Evolutionary conservation across 1,140 invertebrate genomes (phyloP).

Genomic region (Lasaia peninsularis): DNA sequence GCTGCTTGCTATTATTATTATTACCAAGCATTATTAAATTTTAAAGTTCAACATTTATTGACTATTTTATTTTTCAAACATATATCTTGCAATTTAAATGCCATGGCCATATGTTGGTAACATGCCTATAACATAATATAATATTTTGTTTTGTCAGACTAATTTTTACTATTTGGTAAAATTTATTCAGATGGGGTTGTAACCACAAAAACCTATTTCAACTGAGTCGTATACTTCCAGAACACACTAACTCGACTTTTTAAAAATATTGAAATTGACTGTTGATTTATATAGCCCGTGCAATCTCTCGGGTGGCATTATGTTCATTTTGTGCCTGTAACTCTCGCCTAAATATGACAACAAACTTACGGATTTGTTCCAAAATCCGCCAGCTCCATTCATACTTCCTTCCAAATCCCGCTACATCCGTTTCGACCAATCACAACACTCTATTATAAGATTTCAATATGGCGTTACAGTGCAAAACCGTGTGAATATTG

Average conservation of each 20-base stretch:
- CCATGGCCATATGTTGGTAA: too few relatives aligned
- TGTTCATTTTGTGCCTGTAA: neutral
- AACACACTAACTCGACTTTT: neutral
- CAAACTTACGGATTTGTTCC: slow-evolving; percentile 8
- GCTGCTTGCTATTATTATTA: too few relatives aligned
- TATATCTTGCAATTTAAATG: too few relatives aligned
- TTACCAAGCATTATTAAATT: too few relatives aligned
- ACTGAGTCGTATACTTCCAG: neutral
- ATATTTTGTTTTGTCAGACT: too few relatives aligned
- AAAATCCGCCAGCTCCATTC: slow-evolving; percentile 1
- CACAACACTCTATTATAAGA: neutral
- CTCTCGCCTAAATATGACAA: slow-evolving; percentile 1
- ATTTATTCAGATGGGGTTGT: too few relatives aligned
- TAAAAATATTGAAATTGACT: slow-evolving; percentile 4
- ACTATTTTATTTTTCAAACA: too few relatives aligned
- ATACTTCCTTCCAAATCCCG: slow-evolving; percentile 4
- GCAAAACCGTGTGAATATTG: neutral
- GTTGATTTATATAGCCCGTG: neutral
- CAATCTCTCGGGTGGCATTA: neutral
- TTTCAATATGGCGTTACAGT: slow-evolving; percentile 1
- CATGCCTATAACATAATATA: too few relatives aligned
- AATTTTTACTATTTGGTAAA: too few relatives aligned
- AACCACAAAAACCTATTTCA: too few relatives aligned
- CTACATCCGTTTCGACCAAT: slow-evolving; percentile 6
- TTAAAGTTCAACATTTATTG: too few relatives aligned